Base-by-base conservation (phyloP, 2,797 vertebrate species). In the Protonibea diacanthus region DNA sequence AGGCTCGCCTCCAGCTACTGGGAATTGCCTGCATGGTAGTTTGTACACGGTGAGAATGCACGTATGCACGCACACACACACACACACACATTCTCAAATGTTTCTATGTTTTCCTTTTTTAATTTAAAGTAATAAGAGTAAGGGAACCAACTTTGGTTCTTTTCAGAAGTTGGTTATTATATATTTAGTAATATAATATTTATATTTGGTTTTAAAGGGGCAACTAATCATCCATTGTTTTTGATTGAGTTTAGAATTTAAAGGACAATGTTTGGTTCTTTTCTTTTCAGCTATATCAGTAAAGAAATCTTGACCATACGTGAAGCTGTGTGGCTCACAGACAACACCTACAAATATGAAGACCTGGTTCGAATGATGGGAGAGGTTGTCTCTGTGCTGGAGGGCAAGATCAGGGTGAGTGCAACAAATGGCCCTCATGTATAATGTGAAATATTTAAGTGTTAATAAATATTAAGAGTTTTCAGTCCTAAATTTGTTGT, bases 11-110 rank as follows among this genome's bases (percentile, higher is more conserved):
- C 10, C 98, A 99, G 84, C 95, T 99, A 2, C 88, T 99, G 83
- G 98, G 98, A 82, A 99, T 99, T 0, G 97, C 98, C 79, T 99
- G 98, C 94, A 99, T 99, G 98, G 98, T 99, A 42, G 97, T 99
- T 88, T 98, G 97, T 78, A 99, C 98, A 81, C 95, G 98, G 98
- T 99, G 80, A 94, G 95, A 21, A 57, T 9, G 4, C 49, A 5
- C 27, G 0, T 5, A 29, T n/a, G n/a, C n/a, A n/a, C n/a, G n/a
- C 27, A 29, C 27, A 29, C 27, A 29, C 27, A 27, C 27, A 27
- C 27, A 33, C 33, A 33, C 33, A 33, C 29, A 29, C 29, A 29
- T 29, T 58, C 1, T 69, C 20, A 67, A 21, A 47, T 44, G 0
- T 72, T 33, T 2, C 3, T 52, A 33, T 5, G 11, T 29, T 63